These are phyloP conservation scores for Epinotia demarniana DNA, from an alignment of 2,888 invertebrate species.

Conservation along the genomic window DNA sequence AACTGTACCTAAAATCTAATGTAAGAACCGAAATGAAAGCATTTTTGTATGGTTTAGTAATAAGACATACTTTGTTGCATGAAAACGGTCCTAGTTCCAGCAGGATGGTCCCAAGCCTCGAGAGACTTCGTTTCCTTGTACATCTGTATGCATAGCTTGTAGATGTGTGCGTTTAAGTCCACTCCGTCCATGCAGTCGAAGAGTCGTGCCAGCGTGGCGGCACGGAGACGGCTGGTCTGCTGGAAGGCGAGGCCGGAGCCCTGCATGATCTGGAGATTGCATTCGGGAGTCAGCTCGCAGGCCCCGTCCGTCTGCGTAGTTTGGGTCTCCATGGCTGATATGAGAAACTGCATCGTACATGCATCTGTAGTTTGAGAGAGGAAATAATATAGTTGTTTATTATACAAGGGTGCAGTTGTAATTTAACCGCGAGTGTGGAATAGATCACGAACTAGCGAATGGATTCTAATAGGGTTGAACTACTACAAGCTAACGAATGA, in stretches of 20 bases:
- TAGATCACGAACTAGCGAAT: no score
- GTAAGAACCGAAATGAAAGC: background rate
- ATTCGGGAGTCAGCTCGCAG: conserved; percentile 75
- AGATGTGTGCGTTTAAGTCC: conserved; percentile 73
- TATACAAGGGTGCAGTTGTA: no score
- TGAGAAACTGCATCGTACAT: conserved; percentile 77
- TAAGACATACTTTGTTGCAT: conserved; percentile 75
- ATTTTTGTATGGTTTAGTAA: background rate
- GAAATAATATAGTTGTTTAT: background rate
- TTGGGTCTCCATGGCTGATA: conserved; percentile 78
- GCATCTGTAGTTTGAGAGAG: conserved; percentile 65
- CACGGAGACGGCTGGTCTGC: conserved; percentile 73
- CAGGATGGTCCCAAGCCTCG: conserved; percentile 77
- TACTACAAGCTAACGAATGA: no score
- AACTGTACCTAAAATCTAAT: background rate
- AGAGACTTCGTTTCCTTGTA: conserved; percentile 79
- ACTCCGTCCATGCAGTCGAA: conserved; percentile 77
- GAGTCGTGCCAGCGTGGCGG: conserved; percentile 65
- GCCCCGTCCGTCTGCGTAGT: conserved; percentile 69
- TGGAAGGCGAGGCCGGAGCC: conserved; percentile 77
- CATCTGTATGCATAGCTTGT: conserved; percentile 77
- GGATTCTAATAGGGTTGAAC: no score
- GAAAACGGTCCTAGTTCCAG: conserved; percentile 75
- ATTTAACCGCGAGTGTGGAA: no score
- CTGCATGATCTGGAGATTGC: conserved; percentile 69